These are phyloP conservation scores for Drosophila neutralis DNA, from an alignment of 2,888 invertebrate species.

Conservation along the genomic window DNA sequence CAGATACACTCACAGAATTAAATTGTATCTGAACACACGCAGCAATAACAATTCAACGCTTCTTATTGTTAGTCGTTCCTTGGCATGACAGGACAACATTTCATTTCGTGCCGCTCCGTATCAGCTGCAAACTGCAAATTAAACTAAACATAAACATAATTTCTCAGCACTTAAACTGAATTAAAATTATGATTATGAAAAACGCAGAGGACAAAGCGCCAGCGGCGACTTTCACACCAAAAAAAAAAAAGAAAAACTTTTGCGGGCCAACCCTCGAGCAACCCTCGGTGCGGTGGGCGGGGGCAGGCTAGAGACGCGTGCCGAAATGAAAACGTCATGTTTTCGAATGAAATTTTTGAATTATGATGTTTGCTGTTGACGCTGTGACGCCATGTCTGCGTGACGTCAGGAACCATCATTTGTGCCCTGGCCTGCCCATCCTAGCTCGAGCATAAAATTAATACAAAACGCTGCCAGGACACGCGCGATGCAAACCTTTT, in stretches of 20 bases:
- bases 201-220: slow-evolving; percentile 44
- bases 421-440: slow-evolving; percentile 38
- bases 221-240: slow-evolving; percentile 66
- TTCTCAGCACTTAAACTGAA: slow-evolving; percentile 71
- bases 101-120: slow-evolving; percentile 15
- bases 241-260: slow-evolving; percentile 39
- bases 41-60: slow-evolving; percentile 54
- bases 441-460: slow-evolving; percentile 71
- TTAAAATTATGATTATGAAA: slow-evolving; percentile 71
- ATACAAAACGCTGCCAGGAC: slow-evolving; percentile 79
- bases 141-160: slow-evolving; percentile 75
- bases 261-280: slow-evolving; percentile 44
- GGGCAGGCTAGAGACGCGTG: slow-evolving; percentile 50
- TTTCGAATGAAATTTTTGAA: slow-evolving; percentile 80
- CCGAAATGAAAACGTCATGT: slow-evolving; percentile 78
- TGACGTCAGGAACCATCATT: slow-evolving; percentile 46
- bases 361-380: slow-evolving; percentile 74
- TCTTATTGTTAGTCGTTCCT: slow-evolving; percentile 26
- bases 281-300: background rate
- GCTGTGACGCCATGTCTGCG: slow-evolving; percentile 45
- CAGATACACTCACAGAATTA: slow-evolving; percentile 1
- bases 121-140: slow-evolving; percentile 68
- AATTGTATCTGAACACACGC: slow-evolving; percentile 18
- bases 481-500: slow-evolving; percentile 65
- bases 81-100: slow-evolving; percentile 65